Base-by-base conservation (phyloP, 2,113 vertebrate species). In the Pseudolaguvia tuberculata region DNA sequence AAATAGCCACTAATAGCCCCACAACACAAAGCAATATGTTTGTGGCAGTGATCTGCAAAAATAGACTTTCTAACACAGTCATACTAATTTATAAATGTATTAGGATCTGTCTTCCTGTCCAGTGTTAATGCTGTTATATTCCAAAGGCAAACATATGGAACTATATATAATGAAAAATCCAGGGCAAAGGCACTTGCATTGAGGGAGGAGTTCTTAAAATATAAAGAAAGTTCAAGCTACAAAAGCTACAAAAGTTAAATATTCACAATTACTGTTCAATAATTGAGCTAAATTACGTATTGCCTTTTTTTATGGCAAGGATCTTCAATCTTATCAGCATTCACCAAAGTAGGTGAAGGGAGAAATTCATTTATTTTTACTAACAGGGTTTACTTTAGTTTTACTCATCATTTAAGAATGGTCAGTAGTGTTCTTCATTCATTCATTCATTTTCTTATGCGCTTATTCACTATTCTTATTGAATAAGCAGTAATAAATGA, bases 1-100 rank as follows among this genome's bases (percentile, higher is more conserved):
- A 82, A 10, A 88, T 5, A n/a, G 80, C 2, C 2, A 87, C 58
- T 18, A 89, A 47, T 7, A 86, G 10, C 14, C 79, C 58, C 21
- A 80, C 62, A 31, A 51, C n/a, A 5, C 73, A 86, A 71, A 88
- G 47, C 12, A 85, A 2, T 0, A 74, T 53, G 29, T 83, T 80
- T 11, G 78, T 77, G 65, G 65, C 79, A 9, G 66, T 73, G 13
- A 72, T 39, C 20, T 84, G 48, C 4, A 56, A 31, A 2, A 82
- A 72, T 52, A 75, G 13, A 13, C 82, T 77, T 48, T 79, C 75
- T 1, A 82, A 31, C 18, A 76, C 0, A 72, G 79, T 77, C 86
- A 88, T 88, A 55, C 13, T 66, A 47, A 27, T 55, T 21, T 42
- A n/a, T 45, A 45, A 21, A 65, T 8, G 20, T 42, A 21, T n/a